Evolutionary conservation across 2,797 vertebrate species (phyloP), one percentile per base, ranked within the genome.

Genomic region (Lemur catta): DNA sequence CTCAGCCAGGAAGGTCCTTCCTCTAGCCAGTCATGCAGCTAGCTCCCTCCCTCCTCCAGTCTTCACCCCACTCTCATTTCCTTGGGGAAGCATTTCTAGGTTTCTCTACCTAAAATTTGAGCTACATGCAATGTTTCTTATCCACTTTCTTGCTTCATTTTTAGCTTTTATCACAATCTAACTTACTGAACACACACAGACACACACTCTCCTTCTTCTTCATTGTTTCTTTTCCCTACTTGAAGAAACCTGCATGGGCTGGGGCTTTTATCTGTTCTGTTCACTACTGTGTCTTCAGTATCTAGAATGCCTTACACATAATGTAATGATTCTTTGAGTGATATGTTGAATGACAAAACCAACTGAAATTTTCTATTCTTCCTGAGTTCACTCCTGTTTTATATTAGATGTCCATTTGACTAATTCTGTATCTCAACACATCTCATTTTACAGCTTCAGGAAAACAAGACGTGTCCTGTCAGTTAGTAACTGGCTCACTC

Each of bases 161-260:
- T 59, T 63, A 91, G 50, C 52, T 82, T 79, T 52, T 33, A 74
- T 74, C 35, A 11, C 57, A 81, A 4, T 52, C 65, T 82, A 14
- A 24, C 18, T 65, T 26, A 48, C 13, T 30, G 13, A 71, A 63
- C 46, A 55, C 24, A 93, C 52, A 50, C n/a, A 43, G 41, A 82
- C 38, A 33, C 67, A 43, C 24, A 41, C 17, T 52, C 1, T 46
- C 38, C 52, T 52, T 0, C 0, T 71, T 46, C 1, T 33, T 48
- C 28, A 6, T 14, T 28, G 15, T 72, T n/a, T 65, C 67, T 65
- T 65, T 69, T 55, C 35, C 6, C 20, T 20, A 15, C 55, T 38
- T 74, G 15, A 71, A 89, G 17, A 52, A 61, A 65, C 46, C 17
- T 43, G 28, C 28, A 11, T 52, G 43, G 30, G 0, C 33, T 75